Evolutionary conservation across 2,113 vertebrate species (phyloP), one percentile per base, ranked within the genome.

Genomic region (Odocoileus virginianus): DNA sequence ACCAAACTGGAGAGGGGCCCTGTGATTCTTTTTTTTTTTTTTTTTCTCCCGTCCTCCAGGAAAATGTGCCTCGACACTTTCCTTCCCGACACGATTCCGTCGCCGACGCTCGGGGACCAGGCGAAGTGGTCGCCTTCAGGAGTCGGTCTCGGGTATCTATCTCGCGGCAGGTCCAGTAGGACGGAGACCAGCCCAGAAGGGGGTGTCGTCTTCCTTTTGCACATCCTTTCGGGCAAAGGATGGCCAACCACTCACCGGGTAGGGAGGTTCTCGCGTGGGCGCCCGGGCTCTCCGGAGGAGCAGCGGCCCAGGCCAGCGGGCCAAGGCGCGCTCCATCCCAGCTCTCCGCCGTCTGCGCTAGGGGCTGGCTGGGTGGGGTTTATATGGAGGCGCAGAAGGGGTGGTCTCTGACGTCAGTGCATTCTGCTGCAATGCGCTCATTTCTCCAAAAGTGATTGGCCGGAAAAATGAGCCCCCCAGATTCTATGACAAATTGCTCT

Each of bases 381-480:
- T 98, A 97, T 98, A 97, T 97, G 54, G 30, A 86, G 36, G 97
- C 97, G 96, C 97, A 97, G 97, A 97, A 88, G 98, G 98, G 98
- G 98, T 98, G 98, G 98, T 98, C 98, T 98, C 96, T 98, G 98
- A 98, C 98, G 98, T 97, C 98, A 98, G 96, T 89, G 93, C 98
- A 98, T 98, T 98, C 98, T 98, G 98, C 98, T 98, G 98, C 98
- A 98, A 98, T 98, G 97, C 98, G 98, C 97, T 98, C 98, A 98
- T 98, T 98, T 98, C 98, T 98, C 98, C 96, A 97, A 98, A 97
- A 97, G 86, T 55, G 97, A 98, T 98, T 98, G 98, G 97, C 98
- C 83, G 96, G 98, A 97, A 98, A 98, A 98, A 98, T 98, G 98
- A 98, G 98, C 98, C 98, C 98, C 98, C 98, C 98, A 98, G 97